Base-by-base conservation (phyloP, 2,888 invertebrate genomes). In the Hirtodrosophila cameraria region DNA sequence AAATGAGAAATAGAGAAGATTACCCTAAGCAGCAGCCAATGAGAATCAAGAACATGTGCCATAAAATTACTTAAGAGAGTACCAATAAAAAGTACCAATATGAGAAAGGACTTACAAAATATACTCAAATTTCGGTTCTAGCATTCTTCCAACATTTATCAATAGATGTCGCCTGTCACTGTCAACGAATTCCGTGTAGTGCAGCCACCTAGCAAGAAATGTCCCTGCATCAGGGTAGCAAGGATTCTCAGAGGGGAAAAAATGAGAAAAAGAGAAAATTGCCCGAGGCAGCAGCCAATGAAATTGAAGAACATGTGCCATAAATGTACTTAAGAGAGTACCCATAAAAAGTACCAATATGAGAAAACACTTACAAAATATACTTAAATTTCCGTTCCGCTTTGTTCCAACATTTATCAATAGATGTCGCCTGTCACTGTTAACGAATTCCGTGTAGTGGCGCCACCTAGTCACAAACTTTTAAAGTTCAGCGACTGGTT, bases 1-100 rank as follows among this genome's bases (percentile, higher is more conserved):
- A 49, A 45, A 49, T 71, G 62, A 36, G 41, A 46, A 16, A 70
- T 31, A 49, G 49, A 49, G 66, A 70, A 36, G 41, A 46, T 50
- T 20, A 4, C 46, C 42, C 11, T 33, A 2, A n/a, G 30, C 25
- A 54, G 31, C 12, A 41, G 15, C 49, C 49, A 64, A 48, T 64
- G 7, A 15, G 15, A 45, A 48, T 25, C 3, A 6, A 18, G 62
- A 9, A 46, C 16, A 7, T 20, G n/a, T n/a, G n/a, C n/a, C n/a
- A n/a, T n/a, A n/a, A 16, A 11, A 8, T 2, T 23, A 9, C 13
- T 1, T 33, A 49, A 57, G 57, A 39, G 35, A 9, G n/a, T 18
- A 7, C n/a, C n/a, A n/a, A n/a, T n/a, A n/a, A n/a, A n/a, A n/a
- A n/a, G n/a, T n/a, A n/a, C n/a, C n/a, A n/a, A n/a, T n/a, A n/a